These are phyloP conservation scores for Phoeniculus purpureus DNA, from an alignment of 2,797 vertebrate genomes.

Conservation along the genomic window DNA sequence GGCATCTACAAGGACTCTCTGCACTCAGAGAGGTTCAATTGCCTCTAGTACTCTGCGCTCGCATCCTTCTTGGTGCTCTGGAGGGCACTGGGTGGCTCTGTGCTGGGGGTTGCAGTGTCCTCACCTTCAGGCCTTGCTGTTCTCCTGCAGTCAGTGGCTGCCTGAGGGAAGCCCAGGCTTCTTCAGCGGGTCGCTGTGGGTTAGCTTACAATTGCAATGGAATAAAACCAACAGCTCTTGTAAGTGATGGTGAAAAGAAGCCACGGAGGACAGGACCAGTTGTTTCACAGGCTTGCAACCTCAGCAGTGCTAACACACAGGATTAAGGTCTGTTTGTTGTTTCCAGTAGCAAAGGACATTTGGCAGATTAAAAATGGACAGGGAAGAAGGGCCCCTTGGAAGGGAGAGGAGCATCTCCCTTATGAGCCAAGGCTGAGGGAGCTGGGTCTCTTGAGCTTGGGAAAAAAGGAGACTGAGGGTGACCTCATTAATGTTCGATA, in stretches of 20 bases:
- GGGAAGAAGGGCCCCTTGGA: not conserved
- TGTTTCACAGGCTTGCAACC: not conserved
- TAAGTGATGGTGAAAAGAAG: not conserved
- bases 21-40: not conserved
- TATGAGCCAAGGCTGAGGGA: too few species aligned
- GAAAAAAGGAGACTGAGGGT: too few species aligned
- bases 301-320: not conserved
- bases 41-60: not conserved
- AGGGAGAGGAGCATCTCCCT: too few species aligned
- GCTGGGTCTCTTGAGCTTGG: too few species aligned
- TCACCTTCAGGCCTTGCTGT: not conserved
- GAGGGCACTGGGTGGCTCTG: not conserved
- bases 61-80: rapidly evolving
- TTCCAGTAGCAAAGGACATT: not conserved
- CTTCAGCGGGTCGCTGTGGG: not conserved
- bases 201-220: not conserved
- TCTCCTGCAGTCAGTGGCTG: not conserved
- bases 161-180: not conserved
- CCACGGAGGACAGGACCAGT: not conserved
- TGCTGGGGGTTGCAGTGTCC: not conserved
- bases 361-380: not conserved
- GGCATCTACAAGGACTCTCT: not conserved
- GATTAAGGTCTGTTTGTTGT: not conserved
- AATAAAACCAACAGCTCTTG: not conserved
- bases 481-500: too few species aligned